Base-by-base conservation (phyloP, 2,797 vertebrate genomes). In the Nannoperca obscura region DNA sequence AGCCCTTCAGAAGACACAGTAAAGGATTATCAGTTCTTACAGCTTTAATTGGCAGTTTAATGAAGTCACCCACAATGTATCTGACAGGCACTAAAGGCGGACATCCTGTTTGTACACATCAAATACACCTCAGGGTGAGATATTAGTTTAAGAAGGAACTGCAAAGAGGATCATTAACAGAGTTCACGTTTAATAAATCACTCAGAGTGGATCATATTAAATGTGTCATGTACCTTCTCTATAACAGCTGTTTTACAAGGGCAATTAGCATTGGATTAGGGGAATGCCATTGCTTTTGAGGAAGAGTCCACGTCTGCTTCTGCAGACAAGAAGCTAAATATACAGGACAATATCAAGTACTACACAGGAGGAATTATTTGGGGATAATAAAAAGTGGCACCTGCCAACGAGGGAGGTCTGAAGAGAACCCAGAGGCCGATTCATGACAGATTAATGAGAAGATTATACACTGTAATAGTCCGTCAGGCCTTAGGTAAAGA, bases 41-140 rank as follows among this genome's bases (percentile, higher is more conserved):
- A 34, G 75, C 66, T 86, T 89, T 93, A 90, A 91, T 82, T 93
- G 88, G 72, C 73, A 57, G 79, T 71, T 84, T 88, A 88, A 90
- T 90, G 55, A 88, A 83, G 86, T 78, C 36, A 22, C 69, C 71
- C 54, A 71, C 42, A 50, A 61, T 60, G 27, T 61, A 68, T 62
- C 71, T 67, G 75, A 69, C 57, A 36, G 73, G 22, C 59, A 47
- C 42, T 20, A 54, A 81, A 77, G 62, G 67, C 40, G 5, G 71
- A 68, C 74, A 4, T 76, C 80, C 81, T 76, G 71, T 78, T 85
- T 84, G 74, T 77, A 71, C 44, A 73, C 69, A 72, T 84, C 32
- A 47, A 53, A 70, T 27, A 38, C 50, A 72, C 58, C 61, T 62
- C 61, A 3, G 70, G 46, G 53, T 58, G 57, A 75, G 52, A 70